Evolutionary conservation across 2,113 vertebrate species (phyloP).

Genomic region (Urocitellus parryii): DNA sequence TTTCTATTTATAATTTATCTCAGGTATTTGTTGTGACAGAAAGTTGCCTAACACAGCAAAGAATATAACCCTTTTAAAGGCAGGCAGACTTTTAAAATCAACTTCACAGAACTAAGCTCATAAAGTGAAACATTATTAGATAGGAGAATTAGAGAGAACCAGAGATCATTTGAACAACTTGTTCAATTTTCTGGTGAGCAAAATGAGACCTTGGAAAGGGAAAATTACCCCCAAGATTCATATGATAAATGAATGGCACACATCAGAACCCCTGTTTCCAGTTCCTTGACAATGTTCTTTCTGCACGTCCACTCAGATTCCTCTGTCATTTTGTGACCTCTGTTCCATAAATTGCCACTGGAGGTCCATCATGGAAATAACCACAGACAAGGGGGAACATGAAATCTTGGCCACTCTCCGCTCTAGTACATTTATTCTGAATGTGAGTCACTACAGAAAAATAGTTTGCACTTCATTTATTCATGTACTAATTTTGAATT

Average conservation of each 20-base stretch:
- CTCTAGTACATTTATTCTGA: conserved; percentile 72
- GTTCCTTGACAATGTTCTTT: background rate
- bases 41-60: background rate
- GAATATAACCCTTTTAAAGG: background rate
- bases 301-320: background rate
- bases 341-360: background rate
- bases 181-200: background rate
- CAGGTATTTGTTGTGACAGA: background rate
- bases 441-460: conserved; percentile 76
- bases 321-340: background rate
- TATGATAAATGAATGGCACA: background rate
- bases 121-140: background rate
- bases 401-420: conserved; percentile 18
- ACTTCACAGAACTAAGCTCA: background rate
- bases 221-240: background rate
- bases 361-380: background rate
- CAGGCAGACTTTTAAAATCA: background rate
- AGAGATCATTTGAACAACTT: background rate
- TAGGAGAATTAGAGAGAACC: background rate
- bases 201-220: background rate
- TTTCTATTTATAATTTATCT: background rate
- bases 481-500: conserved; percentile 88
- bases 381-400: background rate
- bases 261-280: background rate
- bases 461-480: conserved; percentile 87